These are phyloP conservation scores for Porites lobata DNA, from an alignment of 92 coral and sea anemone species.

Conservation along the genomic window DNA sequence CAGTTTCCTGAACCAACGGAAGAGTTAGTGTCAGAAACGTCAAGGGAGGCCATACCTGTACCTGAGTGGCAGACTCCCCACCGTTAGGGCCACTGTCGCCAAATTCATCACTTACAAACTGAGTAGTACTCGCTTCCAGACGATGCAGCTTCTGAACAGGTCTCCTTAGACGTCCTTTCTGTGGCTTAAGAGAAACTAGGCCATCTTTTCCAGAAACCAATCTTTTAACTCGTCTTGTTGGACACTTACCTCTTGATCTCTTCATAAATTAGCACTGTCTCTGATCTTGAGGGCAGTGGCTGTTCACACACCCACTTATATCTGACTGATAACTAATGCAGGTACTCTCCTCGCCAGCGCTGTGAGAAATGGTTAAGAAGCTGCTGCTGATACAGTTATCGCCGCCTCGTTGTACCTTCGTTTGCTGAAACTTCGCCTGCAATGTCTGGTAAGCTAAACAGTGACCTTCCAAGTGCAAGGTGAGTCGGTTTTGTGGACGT, in stretches of 20 bases:
- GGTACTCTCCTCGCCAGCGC: slow-evolving; percentile 22
- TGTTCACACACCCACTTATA: neutral
- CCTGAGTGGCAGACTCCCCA: too few species aligned
- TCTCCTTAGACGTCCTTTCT: neutral
- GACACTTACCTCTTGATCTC: slow-evolving; percentile 2
- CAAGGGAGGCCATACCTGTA: too few species aligned
- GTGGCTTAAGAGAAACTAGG: slow-evolving; percentile 15
- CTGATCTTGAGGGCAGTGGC: neutral
- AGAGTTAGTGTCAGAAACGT: too few species aligned
- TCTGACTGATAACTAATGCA: too few species aligned
- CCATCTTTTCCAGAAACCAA: slow-evolving; percentile 26
- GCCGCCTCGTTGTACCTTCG: slow-evolving; percentile 2
- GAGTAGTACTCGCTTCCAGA: neutral
- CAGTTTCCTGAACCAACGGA: too few species aligned
- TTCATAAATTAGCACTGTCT: neutral
- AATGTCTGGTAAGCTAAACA: slow-evolving; percentile 23
- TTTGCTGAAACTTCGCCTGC: neutral
- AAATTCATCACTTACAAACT: neutral
- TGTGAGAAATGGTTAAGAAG: slow-evolving; percentile 18
- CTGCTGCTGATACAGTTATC: slow-evolving; percentile 40
- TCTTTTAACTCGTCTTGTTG: neutral
- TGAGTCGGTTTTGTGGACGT: neutral
- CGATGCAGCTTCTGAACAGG: neutral
- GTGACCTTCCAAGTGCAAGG: slow-evolving; percentile 41
- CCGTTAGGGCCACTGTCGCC: neutral